Evolutionary conservation across 2,113 vertebrate genomes (phyloP), one percentile per base, ranked within the genome.

Genomic region (Sprattus sprattus): DNA sequence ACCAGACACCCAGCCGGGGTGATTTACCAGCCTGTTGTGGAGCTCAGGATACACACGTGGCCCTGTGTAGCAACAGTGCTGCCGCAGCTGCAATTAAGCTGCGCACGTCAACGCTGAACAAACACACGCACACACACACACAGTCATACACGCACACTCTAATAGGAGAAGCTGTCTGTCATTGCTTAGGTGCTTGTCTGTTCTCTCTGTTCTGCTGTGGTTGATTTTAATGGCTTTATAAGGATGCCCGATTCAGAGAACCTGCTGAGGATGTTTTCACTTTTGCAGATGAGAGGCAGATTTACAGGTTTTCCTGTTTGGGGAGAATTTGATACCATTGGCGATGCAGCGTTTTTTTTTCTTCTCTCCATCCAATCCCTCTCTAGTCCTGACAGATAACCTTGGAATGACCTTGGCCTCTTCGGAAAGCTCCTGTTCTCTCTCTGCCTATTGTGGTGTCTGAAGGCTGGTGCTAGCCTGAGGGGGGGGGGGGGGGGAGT

Each of bases 1-100:
- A 87, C 81, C 83, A 86, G 85, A 86, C 81, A 67, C 84, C 39
- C 82, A 45, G 71, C 71, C 9, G 10, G 67, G 25, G 25, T 82
- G 85, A 85, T 85, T 85, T 49, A 85, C 50, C 3, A 54, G 13
- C 85, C 25, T 86, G 85, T 82, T 86, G 54, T 60, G 10, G 25
- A 49, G 85, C n/a, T 71, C 85, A 81, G 52, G 52, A 39, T 54
- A 82, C 82, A 75, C 67, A 39, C 67, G 25, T 28, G 50, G 11
- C 13, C 11, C 50, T 18, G 13, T 52, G 10, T 52, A 52, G 50
- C 16, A 3, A 52, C 50, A 52, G 16, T 0, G 50, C 50, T 49
- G 47, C 47, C 15, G 10, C 50, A 52, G 50, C 50, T 6, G 3
- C 52, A 57, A 20, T 57, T 57, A 57, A 20, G 16, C 18, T 57